These are phyloP conservation scores for Vanessa atalanta DNA, from an alignment of 1,140 invertebrate species.

Conservation along the genomic window DNA sequence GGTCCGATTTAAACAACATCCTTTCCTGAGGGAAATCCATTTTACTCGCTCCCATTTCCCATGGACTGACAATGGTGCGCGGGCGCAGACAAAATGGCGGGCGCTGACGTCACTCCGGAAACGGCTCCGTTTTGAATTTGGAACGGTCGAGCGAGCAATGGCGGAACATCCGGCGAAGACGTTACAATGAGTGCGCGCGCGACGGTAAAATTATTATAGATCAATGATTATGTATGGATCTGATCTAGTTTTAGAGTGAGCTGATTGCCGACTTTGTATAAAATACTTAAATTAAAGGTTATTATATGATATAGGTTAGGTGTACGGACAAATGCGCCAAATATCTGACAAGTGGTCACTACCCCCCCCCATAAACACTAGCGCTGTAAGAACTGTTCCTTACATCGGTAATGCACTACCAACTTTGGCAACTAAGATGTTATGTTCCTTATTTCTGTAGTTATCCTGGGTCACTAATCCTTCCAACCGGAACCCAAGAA, in stretches of 20 bases:
- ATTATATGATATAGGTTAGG: no score
- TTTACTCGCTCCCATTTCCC: constrained; percentile 63
- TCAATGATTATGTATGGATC: constrained; percentile 38
- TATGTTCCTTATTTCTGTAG: no score
- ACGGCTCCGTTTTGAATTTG: constrained; percentile 78
- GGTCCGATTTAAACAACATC: constrained; percentile 38
- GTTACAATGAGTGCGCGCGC: constrained; percentile 73
- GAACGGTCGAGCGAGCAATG: constrained; percentile 79
- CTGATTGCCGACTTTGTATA: constrained; percentile 25
- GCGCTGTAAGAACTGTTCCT: no score
- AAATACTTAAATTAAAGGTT: not conserved
- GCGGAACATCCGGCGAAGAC: constrained; percentile 78
- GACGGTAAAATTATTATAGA: constrained; percentile 41
- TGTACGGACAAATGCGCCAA: no score
- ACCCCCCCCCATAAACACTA: no score
- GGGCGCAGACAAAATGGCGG: constrained; percentile 75
- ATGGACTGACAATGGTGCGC: constrained; percentile 61
- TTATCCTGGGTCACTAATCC: no score
- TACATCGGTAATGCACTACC: no score
- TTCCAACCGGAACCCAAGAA: no score
- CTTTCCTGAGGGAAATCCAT: constrained; percentile 64
- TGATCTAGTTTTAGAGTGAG: constrained; percentile 41
- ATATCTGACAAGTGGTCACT: no score
- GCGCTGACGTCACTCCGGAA: constrained; percentile 76
- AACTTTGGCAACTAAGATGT: no score